phyloP scores from a whole-genome alignment of 2,888 invertebrate species.

The Phaonia tiefii region DNA sequence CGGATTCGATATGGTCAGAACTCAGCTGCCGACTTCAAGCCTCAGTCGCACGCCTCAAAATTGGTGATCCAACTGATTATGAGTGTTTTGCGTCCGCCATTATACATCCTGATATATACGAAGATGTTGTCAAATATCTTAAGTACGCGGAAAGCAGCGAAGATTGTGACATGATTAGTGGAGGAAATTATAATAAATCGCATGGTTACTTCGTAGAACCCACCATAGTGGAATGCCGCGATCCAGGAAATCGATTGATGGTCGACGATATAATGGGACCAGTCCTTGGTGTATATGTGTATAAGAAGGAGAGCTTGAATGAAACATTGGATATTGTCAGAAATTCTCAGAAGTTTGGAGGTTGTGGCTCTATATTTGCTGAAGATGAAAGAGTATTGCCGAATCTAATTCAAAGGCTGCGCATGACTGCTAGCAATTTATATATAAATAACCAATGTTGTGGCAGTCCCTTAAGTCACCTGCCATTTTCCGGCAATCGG shows the following conservation, averaged over 20 bases:
- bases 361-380: slow-evolving; percentile 63
- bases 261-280: slow-evolving; percentile 64
- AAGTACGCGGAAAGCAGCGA: slow-evolving; percentile 45
- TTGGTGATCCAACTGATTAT: slow-evolving; percentile 66
- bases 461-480: slow-evolving; percentile 98
- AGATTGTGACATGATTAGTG: slow-evolving; percentile 76
- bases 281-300: slow-evolving; percentile 63
- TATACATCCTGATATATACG: slow-evolving; percentile 53
- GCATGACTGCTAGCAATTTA: slow-evolving; percentile 95
- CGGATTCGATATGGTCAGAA: slow-evolving; percentile 88
- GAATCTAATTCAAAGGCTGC: slow-evolving; percentile 88
- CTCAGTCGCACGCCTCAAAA: slow-evolving; percentile 35
- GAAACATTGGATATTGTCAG: slow-evolving; percentile 47
- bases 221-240: slow-evolving; percentile 57
- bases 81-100: slow-evolving; percentile 59
- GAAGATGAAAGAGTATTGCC: slow-evolving; percentile 84
- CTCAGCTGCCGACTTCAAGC: slow-evolving; percentile 33
- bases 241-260: slow-evolving; percentile 62
- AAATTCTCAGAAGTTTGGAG: slow-evolving; percentile 50
- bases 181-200: slow-evolving; percentile 61
- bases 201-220: slow-evolving; percentile 66
- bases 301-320: slow-evolving; percentile 56
- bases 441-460: slow-evolving; percentile 98
- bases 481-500: slow-evolving; percentile 97
- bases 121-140: slow-evolving; percentile 48